phyloP scores from a whole-genome alignment of 2,113 vertebrate genomes.

The Syngnathus floridae region DNA sequence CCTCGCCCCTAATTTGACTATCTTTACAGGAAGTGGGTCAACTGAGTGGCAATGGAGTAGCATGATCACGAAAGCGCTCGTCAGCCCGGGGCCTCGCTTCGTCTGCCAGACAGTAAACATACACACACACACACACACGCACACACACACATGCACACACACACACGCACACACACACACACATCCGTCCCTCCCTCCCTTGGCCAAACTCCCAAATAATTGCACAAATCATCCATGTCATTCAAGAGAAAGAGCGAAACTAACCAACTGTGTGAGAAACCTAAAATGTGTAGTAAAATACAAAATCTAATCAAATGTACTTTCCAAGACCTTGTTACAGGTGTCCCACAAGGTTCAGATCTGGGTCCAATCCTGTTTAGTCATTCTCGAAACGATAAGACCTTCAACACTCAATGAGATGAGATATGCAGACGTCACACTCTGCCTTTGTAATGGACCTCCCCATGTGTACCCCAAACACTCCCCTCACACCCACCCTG shows the following conservation, averaged over 20 bases:
- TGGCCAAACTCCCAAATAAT: background rate
- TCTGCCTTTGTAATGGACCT: slow-evolving; percentile 6
- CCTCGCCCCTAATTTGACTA: background rate
- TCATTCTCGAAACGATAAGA: too few species aligned
- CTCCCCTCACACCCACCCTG: background rate
- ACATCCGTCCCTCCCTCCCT: background rate
- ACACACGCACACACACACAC: too few species aligned
- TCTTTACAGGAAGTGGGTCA: slow-evolving; percentile 59
- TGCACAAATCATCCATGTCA: background rate
- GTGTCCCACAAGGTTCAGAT: too few species aligned
- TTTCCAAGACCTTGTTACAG: too few species aligned
- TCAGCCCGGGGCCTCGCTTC: slow-evolving; percentile 38
- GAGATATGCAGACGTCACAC: background rate
- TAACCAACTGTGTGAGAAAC: too few species aligned
- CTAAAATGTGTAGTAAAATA: too few species aligned
- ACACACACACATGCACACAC: too few species aligned
- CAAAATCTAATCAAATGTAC: too few species aligned
- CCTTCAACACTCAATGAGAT: background rate
- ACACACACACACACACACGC: background rate
- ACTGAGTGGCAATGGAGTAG: slow-evolving; percentile 43
- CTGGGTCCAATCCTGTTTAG: too few species aligned
- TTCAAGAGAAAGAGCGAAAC: background rate
- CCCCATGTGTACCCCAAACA: slow-evolving; percentile 12
- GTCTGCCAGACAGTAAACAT: slow-evolving; percentile 15
- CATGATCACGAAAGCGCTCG: slow-evolving; percentile 38